Evolutionary conservation across 2,113 vertebrate species (phyloP), one percentile per base, ranked within the genome.

Genomic region (Poecile atricapillus): DNA sequence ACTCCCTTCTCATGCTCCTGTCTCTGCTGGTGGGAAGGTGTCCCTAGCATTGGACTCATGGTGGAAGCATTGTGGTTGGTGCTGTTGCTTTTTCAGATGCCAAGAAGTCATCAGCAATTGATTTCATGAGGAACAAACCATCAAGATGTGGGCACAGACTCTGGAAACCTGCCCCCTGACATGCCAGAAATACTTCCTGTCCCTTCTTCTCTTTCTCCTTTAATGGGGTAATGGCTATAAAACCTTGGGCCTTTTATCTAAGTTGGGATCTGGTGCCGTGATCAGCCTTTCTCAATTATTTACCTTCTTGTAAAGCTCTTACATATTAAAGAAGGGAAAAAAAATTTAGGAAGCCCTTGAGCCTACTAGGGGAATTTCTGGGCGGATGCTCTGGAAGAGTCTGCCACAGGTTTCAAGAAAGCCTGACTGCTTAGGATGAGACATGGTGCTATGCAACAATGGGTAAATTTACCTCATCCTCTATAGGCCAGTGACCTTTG

Each of bases 201-300:
- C 23, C 70, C 23, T 92, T 83, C 56, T 83, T 10, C 35, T 87
- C n/a, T 71, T 83, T 73, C 73, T 53, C 18, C 43, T 91, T 88
- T 69, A 69, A 65, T 25, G n/a, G 53, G 7, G 4, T n/a, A 62
- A 80, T 23, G 33, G 41, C 86, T 78, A 43, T 63, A 81, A 92
- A 89, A 83, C n/a, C 39, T 83, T 23, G 11, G 39, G 50, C 27
- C 47, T 78, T 47, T 83, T 92, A 62, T 62, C 55, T 44, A 31
- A 65, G 44, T 65, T 91, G 49, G 33, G 70, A 91, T 91, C 55
- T 83, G 39, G 55, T 35, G 55, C 53, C 0, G 0, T 19, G 53
- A 90, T 91, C 53, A 20, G 47, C 43, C 73, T 89, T 85, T 92
- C 46, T 70, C 79, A 79, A 82, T 56, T n/a, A 25, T 67, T 83